Base-by-base conservation (phyloP, 1,140 invertebrate genomes). In the Leucophenga varia region DNA sequence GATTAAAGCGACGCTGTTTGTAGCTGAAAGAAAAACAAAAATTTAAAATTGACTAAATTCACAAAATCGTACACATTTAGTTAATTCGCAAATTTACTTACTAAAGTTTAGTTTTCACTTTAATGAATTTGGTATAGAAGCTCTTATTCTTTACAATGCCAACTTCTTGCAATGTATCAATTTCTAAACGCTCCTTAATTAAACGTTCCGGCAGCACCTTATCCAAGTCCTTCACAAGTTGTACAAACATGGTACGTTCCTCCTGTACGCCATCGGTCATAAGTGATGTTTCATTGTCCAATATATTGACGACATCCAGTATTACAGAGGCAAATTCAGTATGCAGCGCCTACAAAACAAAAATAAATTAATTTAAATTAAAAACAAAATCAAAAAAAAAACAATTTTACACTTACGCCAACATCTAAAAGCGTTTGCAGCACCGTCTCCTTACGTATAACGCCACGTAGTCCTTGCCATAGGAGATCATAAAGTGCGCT, bases 1-100 rank as follows among this genome's bases (percentile, higher is more conserved):
- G 81, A 80, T 99, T 99, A 76, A 98, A 99, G 69, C 99, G 98
- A 57, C 95, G 86, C 76, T 99, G 97, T 76, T 99, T 99, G 75
- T 98, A 99, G 77, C 95, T 98, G 77, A 7, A 18, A 39, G 3
- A 14, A 16, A 37, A 37, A 5, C 18, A 16, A 8, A 6, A 49
- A 22, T 14, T 17, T 46, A 30, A 3, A 37, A 2, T 8, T 13
- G 17, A 0, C 3, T 9, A 32, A 31, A 28, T 13, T 18, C 10
- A 9, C 2, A 3, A 32, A 31, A 14, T 4, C 12, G 5, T 14
- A 1, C 14, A 8, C 3, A 28, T 17, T 3, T 7, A 3, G 42
- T 36, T 22, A 54, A 44, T 49, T 57, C 64, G 2, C 9, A 18
- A 34, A 9, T 34, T 3, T 5, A 91, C 93, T 86, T 86, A 97